A percentile compares a stretch with the other conserved stretches of the same genome.
These are phyloP conservation scores for Eubasilissa splendida DNA, from an alignment of 2,888 invertebrate genomes.

Conservation along the genomic window DNA sequence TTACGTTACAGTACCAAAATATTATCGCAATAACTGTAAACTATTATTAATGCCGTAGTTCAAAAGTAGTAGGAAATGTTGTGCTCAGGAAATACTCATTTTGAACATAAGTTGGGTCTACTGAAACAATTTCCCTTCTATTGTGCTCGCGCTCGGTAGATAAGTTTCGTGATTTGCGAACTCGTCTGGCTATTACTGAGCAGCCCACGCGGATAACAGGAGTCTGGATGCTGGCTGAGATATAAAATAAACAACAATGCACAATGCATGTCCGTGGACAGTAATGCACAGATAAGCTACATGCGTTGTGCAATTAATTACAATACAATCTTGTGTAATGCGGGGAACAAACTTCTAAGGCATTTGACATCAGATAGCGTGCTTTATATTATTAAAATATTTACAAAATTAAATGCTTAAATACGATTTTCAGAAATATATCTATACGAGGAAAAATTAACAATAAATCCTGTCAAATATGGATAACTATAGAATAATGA, in stretches of 20 bases:
- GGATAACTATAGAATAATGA: no score
- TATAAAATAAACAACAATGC: neutral
- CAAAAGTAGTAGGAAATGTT: no score
- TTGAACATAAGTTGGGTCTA: no score
- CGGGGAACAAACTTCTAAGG: neutral
- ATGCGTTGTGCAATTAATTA: neutral
- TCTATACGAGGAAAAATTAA: no score
- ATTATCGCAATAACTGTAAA: no score
- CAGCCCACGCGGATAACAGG: neutral
- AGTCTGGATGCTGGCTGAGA: neutral
- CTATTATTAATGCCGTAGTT: no score
- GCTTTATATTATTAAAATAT: no score
- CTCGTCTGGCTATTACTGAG: neutral
- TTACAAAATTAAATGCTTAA: no score
- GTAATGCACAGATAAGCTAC: constrained; percentile 7
- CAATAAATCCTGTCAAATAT: no score
- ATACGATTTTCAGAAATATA: no score
- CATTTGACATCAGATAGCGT: neutral
- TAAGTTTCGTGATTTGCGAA: constrained; percentile 8
- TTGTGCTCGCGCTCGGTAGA: neutral
- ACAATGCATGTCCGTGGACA: constrained; percentile 15
- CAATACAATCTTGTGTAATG: neutral
- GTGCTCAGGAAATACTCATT: no score
- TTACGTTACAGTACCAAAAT: no score
- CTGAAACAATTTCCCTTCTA: neutral